These are phyloP conservation scores for Cydia pomonella DNA, from an alignment of 1,140 invertebrate species.

Conservation along the genomic window DNA sequence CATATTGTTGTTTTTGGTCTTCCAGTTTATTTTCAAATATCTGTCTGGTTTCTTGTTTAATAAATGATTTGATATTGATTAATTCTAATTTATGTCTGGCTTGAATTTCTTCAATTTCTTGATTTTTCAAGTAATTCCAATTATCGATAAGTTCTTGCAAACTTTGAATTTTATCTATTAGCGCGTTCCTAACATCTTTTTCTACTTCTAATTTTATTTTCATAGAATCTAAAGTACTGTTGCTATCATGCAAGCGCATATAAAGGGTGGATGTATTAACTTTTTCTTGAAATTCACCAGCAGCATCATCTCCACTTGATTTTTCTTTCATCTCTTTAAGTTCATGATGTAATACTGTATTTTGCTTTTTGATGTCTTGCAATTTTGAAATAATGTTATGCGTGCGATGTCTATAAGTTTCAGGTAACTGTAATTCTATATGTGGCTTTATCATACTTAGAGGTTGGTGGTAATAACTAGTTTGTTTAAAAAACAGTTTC, in stretches of 20 bases:
- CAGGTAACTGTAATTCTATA: constrained; percentile 14
- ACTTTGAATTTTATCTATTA: constrained; percentile 54
- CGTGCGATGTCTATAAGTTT: constrained; percentile 51
- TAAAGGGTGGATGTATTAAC: constrained; percentile 48
- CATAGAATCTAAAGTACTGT: constrained; percentile 46
- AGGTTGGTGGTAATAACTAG: background rate
- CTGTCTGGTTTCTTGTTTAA: constrained; percentile 49
- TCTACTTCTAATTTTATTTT: constrained; percentile 59
- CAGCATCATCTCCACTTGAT: constrained; percentile 39
- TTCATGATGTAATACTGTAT: constrained; percentile 57
- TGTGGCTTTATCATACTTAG: background rate
- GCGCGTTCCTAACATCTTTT: constrained; percentile 50
- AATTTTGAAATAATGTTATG: constrained; percentile 63
- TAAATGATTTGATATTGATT: constrained; percentile 48
- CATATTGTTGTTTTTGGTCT: constrained; percentile 50
- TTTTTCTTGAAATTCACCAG: constrained; percentile 39
- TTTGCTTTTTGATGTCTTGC: constrained; percentile 69
- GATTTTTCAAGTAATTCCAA: constrained; percentile 52
- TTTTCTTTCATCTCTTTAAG: constrained; percentile 53
- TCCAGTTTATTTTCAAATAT: constrained; percentile 57
- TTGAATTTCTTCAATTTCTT: constrained; percentile 60
- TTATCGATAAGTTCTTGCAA: constrained; percentile 58
- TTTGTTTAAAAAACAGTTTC: background rate
- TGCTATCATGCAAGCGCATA: constrained; percentile 46
- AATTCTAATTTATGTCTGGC: constrained; percentile 61